phyloP scores from a whole-genome alignment of 2,113 vertebrate genomes.

The Penelope pileata region DNA sequence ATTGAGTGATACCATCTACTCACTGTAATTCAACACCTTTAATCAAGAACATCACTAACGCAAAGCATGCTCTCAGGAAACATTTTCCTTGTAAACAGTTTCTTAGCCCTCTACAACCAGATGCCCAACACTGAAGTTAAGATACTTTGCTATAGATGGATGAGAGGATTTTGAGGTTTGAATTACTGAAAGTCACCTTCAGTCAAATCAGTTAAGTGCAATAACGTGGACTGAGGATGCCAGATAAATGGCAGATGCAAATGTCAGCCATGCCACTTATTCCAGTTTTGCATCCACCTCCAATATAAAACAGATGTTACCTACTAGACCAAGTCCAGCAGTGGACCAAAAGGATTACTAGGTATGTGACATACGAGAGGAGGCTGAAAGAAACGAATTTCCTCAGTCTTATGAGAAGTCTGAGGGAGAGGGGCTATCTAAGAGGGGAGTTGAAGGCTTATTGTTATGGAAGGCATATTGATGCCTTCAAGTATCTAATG shows the following conservation, averaged over 20 bases:
- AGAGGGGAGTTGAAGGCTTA: background rate
- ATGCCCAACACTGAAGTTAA: background rate
- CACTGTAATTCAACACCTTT: background rate
- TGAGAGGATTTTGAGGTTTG: background rate
- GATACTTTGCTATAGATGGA: background rate
- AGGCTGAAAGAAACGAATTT: background rate
- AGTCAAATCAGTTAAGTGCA: background rate
- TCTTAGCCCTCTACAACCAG: background rate
- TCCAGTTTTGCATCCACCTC: background rate
- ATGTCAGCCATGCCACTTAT: background rate
- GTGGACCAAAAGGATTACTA: background rate
- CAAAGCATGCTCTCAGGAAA: conserved; percentile 2
- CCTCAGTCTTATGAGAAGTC: background rate
- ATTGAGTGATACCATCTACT: background rate
- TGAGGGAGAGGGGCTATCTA: accelerated
- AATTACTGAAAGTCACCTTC: background rate
- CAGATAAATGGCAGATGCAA: background rate
- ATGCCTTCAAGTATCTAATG: background rate
- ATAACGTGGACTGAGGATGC: background rate
- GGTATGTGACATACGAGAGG: background rate
- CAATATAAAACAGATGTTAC: background rate
- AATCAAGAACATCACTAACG: background rate
- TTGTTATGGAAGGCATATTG: background rate
- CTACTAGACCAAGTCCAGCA: background rate
- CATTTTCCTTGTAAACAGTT: background rate